Conservation (phyloP, 92 coral and sea anemone genomes). For the Phenganax subtilis region DNA sequence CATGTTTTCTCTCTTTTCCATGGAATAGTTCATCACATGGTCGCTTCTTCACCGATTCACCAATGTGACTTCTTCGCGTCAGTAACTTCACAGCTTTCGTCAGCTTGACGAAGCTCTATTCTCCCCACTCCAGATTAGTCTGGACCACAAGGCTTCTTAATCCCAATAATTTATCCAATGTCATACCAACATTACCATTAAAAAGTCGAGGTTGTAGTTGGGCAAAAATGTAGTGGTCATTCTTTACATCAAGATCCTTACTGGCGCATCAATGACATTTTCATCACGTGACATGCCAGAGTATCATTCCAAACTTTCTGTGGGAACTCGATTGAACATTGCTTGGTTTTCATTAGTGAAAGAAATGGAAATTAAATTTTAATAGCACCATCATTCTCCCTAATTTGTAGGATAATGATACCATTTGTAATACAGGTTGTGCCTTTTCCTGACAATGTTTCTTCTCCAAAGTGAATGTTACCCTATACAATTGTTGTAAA, state of each 20-base stretch:
- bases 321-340: slow-evolving; percentile 27
- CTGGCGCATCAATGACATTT: slow-evolving; percentile 31
- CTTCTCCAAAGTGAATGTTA: slow-evolving; percentile 39
- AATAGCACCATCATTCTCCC: background rate
- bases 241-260: slow-evolving; percentile 27
- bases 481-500: slow-evolving; percentile 32
- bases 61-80: background rate
- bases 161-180: slow-evolving; percentile 36
- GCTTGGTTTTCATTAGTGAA: slow-evolving; percentile 11
- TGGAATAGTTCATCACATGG: too few species aligned
- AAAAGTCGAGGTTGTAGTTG: slow-evolving; percentile 5
- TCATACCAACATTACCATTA: background rate
- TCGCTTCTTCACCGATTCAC: too few species aligned
- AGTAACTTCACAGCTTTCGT: slow-evolving; percentile 23
- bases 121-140: slow-evolving; percentile 25
- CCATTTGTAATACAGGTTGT: slow-evolving; percentile 37
- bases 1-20: too few species aligned
- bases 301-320: slow-evolving; percentile 25
- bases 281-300: slow-evolving; percentile 20
- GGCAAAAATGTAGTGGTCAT: slow-evolving; percentile 13
- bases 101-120: slow-evolving; percentile 31
- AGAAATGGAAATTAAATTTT: background rate
- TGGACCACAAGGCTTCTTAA: slow-evolving; percentile 34
- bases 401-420: slow-evolving; percentile 26
- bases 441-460: slow-evolving; percentile 33